Evolutionary conservation across 2,888 invertebrate genomes (phyloP), one percentile per base, ranked within the genome.

Genomic region (Antheraea yamamai): DNA sequence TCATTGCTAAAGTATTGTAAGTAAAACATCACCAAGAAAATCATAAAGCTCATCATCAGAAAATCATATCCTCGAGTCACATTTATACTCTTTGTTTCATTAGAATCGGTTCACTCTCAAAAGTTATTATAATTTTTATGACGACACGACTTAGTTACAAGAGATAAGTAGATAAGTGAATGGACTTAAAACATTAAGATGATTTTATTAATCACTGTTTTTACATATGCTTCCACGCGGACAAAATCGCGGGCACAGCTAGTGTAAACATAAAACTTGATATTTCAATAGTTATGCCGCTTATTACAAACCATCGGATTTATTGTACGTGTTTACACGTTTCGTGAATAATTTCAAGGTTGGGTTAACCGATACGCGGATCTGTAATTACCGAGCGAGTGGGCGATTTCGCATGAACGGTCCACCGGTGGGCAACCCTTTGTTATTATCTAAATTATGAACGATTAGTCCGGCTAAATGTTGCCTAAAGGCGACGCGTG

Each of bases 401-500:
- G 82, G 81, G 79, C 81, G 82, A 83, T 83, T 82, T 80, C 75
- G 79, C 78, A 79, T 82, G 81, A 82, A 79, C 83, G 81, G 81
- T 81, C 82, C 81, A 76, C 78, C 83, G 80, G 80, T 82, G 12
- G 80, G 80, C 81, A 84, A 82, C 84, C 85, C 86, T 87, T 85
- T 82, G 83, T 88, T 88, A 90, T 89, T 89, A 89, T 87, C 86
- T 84, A 87, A 90, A 90, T 89, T 88, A 87, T 85, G 80, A 87
- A 85, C 88, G 84, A 88, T 88, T 87, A 87, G 86, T 83, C 82
- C 80, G 81, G 80, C 81, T 83, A 84, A 82, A 79, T 79, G 80
- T 81, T 77, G 87, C 90, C 85, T 73, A 80, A 79, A 83, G 80
- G 85, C 82, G 80, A 83, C 86, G 85, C 86, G 84, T 84, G 85